Evolutionary conservation across 2,797 vertebrate genomes (phyloP).

Genomic region (Silurus lanzhouensis): DNA sequence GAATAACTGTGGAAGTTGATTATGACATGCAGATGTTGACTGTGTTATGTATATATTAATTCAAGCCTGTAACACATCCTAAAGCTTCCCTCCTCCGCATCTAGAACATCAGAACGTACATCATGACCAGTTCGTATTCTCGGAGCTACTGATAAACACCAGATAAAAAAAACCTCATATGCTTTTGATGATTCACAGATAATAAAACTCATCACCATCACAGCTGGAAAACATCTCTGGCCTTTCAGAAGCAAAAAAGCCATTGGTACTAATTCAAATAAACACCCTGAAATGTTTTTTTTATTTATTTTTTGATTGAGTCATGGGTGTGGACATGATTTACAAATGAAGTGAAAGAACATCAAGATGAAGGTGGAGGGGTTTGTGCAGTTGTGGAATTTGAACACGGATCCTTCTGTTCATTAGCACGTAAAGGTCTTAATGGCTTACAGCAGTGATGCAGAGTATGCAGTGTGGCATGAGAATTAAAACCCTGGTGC

Average conservation of each 20-base stretch:
- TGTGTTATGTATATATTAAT: background rate
- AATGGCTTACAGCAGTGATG: background rate
- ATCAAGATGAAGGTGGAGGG: too few species aligned
- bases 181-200: background rate
- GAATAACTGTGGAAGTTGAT: background rate
- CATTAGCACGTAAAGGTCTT: background rate
- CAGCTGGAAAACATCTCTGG: constrained; percentile 6
- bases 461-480: background rate
- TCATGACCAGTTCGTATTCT: background rate
- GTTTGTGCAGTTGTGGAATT: background rate
- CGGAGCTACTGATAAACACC: background rate
- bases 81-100: background rate
- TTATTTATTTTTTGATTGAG: background rate
- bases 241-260: constrained; percentile 7
- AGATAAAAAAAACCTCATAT: background rate
- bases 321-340: background rate
- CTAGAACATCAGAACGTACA: background rate
- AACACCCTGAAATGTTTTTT: background rate
- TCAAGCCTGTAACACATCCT: background rate
- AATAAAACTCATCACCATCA: background rate
- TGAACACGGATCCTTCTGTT: background rate
- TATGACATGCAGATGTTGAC: background rate
- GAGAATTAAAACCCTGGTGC: background rate
- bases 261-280: background rate
- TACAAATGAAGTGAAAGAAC: too few species aligned